phyloP scores from a whole-genome alignment of 2,888 invertebrate genomes.

The Magallana nippona region DNA sequence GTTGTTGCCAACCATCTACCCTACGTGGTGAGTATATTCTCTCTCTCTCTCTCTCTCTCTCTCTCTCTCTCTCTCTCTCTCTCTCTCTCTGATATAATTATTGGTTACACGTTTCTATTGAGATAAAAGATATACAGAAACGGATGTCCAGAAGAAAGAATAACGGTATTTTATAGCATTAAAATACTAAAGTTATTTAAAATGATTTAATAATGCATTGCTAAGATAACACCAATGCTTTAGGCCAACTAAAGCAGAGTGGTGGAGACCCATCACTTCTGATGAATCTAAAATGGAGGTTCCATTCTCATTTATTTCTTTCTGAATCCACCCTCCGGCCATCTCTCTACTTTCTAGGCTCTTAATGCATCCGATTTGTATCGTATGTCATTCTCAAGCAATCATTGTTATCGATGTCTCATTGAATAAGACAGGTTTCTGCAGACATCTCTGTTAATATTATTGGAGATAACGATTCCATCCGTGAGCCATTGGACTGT shows the following conservation, averaged over 20 bases:
- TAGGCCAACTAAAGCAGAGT: too few relatives aligned
- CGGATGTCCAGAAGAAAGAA: too few relatives aligned
- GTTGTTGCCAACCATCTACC: conserved; percentile 63
- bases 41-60: conserved; percentile 39
- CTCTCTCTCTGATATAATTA: too few relatives aligned
- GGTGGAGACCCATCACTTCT: neutral
- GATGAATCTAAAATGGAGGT: neutral
- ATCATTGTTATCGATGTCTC: too few relatives aligned
- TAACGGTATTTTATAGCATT: too few relatives aligned
- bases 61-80: conserved; percentile 9
- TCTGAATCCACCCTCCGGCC: neutral
- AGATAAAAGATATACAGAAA: too few relatives aligned
- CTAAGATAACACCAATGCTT: too few relatives aligned
- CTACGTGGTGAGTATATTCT: conserved; percentile 65
- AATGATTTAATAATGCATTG: too few relatives aligned
- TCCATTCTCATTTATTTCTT: neutral
- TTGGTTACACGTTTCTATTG: too few relatives aligned
- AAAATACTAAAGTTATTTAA: too few relatives aligned
- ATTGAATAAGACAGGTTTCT: neutral
- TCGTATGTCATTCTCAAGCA: too few relatives aligned
- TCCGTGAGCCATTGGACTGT: neutral
- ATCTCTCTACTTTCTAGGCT: neutral
- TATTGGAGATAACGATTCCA: neutral
- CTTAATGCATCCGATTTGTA: neutral
- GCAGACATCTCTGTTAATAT: neutral